phyloP scores from a whole-genome alignment of 2,888 invertebrate species.

The Craniophora ligustri region DNA sequence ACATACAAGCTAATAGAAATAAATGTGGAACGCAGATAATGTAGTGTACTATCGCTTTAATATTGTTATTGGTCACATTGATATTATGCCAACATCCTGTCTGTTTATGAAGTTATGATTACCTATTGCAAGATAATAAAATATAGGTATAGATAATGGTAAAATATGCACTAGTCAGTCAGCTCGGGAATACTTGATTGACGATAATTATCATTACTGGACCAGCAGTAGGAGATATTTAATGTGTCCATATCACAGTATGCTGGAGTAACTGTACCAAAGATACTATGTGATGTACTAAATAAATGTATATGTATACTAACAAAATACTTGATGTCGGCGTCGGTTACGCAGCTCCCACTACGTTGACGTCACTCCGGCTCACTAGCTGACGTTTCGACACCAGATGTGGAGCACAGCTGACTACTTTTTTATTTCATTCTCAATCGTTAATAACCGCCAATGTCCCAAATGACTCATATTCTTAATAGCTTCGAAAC shows the following conservation, averaged over 20 bases:
- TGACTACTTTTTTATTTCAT: neutral
- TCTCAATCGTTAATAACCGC: neutral
- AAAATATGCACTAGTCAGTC: too few relatives aligned
- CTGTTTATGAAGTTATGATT: too few relatives aligned
- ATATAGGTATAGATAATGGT: too few relatives aligned
- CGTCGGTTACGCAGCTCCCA: neutral
- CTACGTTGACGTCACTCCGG: constrained; percentile 33
- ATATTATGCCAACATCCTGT: neutral
- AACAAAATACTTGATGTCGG: neutral
- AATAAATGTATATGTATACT: too few relatives aligned
- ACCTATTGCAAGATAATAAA: too few relatives aligned
- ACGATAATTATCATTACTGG: too few relatives aligned
- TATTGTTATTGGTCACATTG: neutral
- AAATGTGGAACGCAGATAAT: neutral
- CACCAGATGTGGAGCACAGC: constrained; percentile 17
- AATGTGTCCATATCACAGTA: neutral
- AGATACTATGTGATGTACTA: too few relatives aligned
- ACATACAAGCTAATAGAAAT: too few relatives aligned
- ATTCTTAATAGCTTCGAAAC: neutral
- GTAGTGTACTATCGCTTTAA: too few relatives aligned
- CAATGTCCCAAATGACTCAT: too few relatives aligned
- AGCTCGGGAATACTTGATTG: too few relatives aligned
- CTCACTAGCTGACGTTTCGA: neutral
- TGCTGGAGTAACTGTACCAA: too few relatives aligned
- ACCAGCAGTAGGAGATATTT: neutral